A percentile compares a stretch with the other conserved stretches of the same genome.
Conservation (phyloP, 2,113 vertebrate species). For the Bolborhynchus lineola region DNA sequence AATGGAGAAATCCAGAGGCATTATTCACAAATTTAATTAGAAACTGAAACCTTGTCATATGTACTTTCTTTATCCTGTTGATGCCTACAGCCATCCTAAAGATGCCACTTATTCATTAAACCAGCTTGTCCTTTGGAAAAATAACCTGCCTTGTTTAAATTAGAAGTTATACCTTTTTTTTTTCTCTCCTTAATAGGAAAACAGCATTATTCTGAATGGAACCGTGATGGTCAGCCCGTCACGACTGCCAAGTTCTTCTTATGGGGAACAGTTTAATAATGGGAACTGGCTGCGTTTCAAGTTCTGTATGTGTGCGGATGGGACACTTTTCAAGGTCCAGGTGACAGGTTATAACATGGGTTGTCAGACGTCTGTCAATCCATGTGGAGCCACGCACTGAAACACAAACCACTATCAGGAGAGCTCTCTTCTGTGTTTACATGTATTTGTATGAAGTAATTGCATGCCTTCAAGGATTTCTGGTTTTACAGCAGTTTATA, state of each 20-base stretch:
- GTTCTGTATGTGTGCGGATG: constrained; percentile 94
- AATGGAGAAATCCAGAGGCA: neutral
- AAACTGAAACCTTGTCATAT: neutral
- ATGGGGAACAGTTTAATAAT: constrained; percentile 75
- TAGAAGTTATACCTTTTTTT: neutral
- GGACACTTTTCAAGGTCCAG: constrained; percentile 91
- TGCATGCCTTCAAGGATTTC: constrained; percentile 59
- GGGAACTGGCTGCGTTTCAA: constrained; percentile 90
- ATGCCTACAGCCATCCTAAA: neutral
- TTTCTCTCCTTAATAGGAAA: constrained; percentile 76
- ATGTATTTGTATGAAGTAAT: constrained; percentile 4
- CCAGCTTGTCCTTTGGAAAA: neutral
- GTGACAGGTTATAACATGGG: constrained; percentile 92
- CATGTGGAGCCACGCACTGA: constrained; percentile 81
- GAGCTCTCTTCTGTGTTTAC: neutral
- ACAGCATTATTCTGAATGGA: constrained; percentile 94
- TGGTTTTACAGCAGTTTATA: constrained; percentile 48
- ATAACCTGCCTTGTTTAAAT: neutral
- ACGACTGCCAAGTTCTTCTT: constrained; percentile 83
- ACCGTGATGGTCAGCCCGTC: constrained; percentile 89
- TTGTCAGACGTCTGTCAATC: constrained; percentile 90
- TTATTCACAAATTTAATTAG: neutral
- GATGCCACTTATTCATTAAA: neutral
- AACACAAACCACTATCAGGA: neutral
- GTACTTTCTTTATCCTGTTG: neutral